Base-by-base conservation (phyloP, 2,113 vertebrate genomes). In the Mola mola region DNA sequence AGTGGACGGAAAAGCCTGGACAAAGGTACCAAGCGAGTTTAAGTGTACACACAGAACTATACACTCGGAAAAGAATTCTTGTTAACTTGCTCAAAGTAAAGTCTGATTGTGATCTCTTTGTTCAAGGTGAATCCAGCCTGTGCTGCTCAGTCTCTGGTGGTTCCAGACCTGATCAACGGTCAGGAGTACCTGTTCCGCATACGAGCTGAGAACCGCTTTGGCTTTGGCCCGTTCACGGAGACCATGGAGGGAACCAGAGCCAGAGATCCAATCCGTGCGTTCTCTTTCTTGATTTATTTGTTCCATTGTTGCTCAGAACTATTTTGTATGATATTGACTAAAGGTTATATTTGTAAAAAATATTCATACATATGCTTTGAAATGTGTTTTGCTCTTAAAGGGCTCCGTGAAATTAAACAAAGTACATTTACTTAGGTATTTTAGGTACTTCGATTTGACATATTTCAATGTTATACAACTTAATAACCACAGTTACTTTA, bases 171-270 rank as follows among this genome's bases (percentile, higher is more conserved):
- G 34, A 90, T 94, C 77, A 83, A 91, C 10, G 96, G 95, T 22
- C 92, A 98, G 75, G 94, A 98, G 3, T 99, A 99, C 77, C 89
- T 98, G 72, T 99, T 98, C 93, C 93, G 97, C 0, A 80, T 99
- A 29, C 91, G 94, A 38, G 97, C 97, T 50, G 96, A 99, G 90
- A 99, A 98, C 58, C 91, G 93, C 62, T 95, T 97, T 40, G 97
- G 97, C 11, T 88, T 96, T 60, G 92, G 97, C 1, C 90, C 95
- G 5, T 93, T 86, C 15, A 76, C 74, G 2, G 88, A 92, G 86
- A 98, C 95, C 16, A 76, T 88, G 19, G 88, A 98, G 53, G 75
- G 93, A 12, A 93, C 94, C 62, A 95, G 78, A 61, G 96, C 97
- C 63, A 94, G 88, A 75, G 97, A 99, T 88, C 96, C 96, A 20